These are phyloP conservation scores for Trachelus iudaicus DNA, from an alignment of 2,888 invertebrate species.

Conservation along the genomic window DNA sequence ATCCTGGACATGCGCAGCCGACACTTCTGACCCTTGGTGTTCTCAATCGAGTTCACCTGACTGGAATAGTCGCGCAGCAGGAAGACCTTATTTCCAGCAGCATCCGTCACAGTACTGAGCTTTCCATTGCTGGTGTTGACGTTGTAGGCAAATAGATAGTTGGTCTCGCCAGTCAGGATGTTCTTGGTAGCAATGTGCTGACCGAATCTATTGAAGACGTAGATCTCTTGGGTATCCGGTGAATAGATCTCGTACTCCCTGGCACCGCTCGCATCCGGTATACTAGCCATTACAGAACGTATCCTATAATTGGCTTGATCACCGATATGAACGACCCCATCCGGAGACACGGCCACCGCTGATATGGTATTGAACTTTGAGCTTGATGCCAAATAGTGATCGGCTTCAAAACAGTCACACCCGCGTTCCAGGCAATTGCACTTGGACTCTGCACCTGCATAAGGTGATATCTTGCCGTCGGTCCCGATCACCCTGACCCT, in stretches of 20 bases:
- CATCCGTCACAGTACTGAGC: conserved; percentile 91
- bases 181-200: conserved; percentile 95
- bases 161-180: conserved; percentile 93
- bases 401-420: conserved; percentile 93
- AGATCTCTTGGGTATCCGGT: conserved; percentile 94
- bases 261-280: conserved; percentile 85
- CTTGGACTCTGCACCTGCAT: conserved; percentile 93
- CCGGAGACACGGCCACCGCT: conserved; percentile 91
- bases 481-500: conserved; percentile 90
- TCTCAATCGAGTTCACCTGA: conserved; percentile 93
- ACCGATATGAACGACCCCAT: conserved; percentile 93
- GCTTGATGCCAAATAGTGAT: conserved; percentile 90
- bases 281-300: conserved; percentile 88
- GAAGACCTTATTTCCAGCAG: conserved; percentile 91
- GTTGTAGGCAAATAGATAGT: conserved; percentile 94
- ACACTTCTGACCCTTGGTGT: conserved; percentile 93
- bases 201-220: conserved; percentile 93
- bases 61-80: conserved; percentile 84
- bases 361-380: conserved; percentile 95
- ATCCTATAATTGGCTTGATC: conserved; percentile 94
- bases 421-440: conserved; percentile 93
- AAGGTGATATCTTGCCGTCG: conserved; percentile 92
- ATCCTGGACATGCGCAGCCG: conserved; percentile 91
- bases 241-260: conserved; percentile 95
- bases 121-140: conserved; percentile 97